phyloP scores from a whole-genome alignment of 2,113 vertebrate genomes.

The Dromaius novaehollandiae region DNA sequence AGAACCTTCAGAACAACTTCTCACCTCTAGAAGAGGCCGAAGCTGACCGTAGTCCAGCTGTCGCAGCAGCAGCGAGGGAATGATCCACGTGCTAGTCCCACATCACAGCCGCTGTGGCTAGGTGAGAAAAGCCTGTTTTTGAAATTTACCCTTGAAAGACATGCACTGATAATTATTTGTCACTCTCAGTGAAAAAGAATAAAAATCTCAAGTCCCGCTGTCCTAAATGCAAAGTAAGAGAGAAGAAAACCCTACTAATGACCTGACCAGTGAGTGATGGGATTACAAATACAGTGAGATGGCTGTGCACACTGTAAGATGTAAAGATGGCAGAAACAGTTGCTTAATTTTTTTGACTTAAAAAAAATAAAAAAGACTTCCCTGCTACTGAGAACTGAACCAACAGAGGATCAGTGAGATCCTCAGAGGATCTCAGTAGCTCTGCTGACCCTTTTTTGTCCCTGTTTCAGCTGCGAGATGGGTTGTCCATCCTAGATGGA shows the following conservation, averaged over 20 bases:
- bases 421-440: neutral
- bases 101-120: neutral
- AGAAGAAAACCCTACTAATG: neutral
- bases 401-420: neutral
- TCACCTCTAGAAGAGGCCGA: neutral
- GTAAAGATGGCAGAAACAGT: neutral
- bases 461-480: neutral
- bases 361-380: neutral
- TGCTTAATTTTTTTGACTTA: neutral
- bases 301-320: neutral
- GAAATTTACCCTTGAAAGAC: neutral
- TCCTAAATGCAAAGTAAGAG: neutral
- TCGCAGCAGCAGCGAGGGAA: neutral
- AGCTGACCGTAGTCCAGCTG: neutral
- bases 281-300: neutral
- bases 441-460: neutral
- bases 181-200: neutral
- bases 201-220: neutral
- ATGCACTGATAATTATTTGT: neutral
- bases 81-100: neutral
- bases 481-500: neutral
- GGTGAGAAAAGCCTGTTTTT: neutral
- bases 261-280: rapidly evolving
- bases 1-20: neutral
- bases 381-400: neutral